Conservation (phyloP, 2,113 vertebrate species). For the Cebus imitator region DNA sequence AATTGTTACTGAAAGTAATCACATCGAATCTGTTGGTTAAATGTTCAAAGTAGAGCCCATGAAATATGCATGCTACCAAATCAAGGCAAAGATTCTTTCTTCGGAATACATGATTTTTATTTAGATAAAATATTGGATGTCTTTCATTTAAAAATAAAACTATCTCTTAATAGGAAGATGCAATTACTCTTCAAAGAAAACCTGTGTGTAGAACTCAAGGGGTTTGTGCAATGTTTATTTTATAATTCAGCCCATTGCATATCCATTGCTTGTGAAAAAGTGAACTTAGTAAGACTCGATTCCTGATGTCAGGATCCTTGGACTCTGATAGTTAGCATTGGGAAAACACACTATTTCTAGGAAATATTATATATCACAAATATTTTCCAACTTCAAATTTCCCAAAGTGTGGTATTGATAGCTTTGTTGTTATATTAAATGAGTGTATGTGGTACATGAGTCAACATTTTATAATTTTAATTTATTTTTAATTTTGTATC, state of each 20-base stretch:
- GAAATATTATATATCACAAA: neutral
- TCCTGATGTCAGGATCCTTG: neutral
- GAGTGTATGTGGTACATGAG: neutral
- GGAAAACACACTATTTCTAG: neutral
- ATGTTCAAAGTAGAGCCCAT: constrained; percentile 60
- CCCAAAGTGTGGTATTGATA: neutral
- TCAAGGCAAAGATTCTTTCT: constrained; percentile 17
- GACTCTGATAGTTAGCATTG: neutral
- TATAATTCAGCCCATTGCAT: neutral
- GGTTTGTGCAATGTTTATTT: neutral
- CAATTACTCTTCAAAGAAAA: constrained; percentile 21
- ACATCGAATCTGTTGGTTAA: constrained; percentile 63
- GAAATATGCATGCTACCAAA: constrained; percentile 71
- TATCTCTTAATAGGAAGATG: neutral
- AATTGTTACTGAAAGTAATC: constrained; percentile 72
- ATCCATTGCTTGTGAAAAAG: neutral
- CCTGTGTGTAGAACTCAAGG: neutral
- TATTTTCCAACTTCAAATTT: neutral
- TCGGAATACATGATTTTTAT: constrained; percentile 42
- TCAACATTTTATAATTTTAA: neutral
- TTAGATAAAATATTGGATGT: constrained; percentile 36
- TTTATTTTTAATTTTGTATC: neutral
- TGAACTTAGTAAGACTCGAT: neutral
- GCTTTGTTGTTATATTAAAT: neutral
- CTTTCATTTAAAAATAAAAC: constrained; percentile 55